A percentile compares a stretch with the other conserved stretches of the same genome.
Conservation (phyloP, 2,113 vertebrate species). For the Oplegnathus fasciatus region DNA sequence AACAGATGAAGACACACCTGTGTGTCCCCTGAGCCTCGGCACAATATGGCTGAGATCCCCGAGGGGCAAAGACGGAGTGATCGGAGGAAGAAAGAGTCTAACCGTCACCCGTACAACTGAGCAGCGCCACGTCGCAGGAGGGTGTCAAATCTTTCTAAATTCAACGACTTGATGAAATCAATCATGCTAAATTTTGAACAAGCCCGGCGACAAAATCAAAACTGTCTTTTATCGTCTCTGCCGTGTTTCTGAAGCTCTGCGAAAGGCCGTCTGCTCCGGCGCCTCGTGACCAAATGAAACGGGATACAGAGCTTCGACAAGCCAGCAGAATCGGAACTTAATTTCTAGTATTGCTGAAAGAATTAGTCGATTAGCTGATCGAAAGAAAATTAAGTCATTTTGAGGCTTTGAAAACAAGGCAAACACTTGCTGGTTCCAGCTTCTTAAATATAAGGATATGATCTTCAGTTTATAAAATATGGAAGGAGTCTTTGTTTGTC, state of each 20-base stretch:
- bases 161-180: neutral
- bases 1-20: conserved; percentile 79
- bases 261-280: no score
- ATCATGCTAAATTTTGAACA: neutral
- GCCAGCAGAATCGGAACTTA: neutral
- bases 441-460: no score
- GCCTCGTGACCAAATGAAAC: neutral
- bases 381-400: no score
- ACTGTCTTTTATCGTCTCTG: neutral
- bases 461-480: no score
- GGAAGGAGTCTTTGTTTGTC: no score
- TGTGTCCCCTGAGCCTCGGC: conserved; percentile 52
- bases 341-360: no score
- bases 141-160: neutral
- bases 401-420: no score
- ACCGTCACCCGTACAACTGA: neutral
- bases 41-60: conserved; percentile 70
- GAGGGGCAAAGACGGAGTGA: conserved; percentile 45
- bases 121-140: neutral
- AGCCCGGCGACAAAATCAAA: neutral
- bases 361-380: no score
- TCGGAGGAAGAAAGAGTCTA: conserved; percentile 15
- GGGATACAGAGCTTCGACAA: neutral
- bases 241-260: no score
- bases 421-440: no score